phyloP scores from a whole-genome alignment of 2,797 vertebrate genomes.

The Pipistrellus pygmaeus region DNA sequence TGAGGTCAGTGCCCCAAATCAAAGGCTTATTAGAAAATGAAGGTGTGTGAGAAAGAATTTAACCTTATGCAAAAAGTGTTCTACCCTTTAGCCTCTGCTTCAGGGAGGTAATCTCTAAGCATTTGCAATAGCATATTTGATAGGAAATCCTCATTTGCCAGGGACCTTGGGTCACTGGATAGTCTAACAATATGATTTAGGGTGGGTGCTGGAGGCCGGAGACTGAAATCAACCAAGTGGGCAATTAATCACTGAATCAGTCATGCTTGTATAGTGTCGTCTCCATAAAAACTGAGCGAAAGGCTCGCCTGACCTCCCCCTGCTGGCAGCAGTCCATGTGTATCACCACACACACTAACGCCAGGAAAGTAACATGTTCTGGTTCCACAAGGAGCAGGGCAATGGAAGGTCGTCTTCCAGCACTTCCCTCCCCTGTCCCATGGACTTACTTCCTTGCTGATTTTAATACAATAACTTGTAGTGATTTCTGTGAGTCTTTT shows the following conservation, averaged over 20 bases:
- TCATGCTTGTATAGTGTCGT: background rate
- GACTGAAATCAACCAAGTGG: background rate
- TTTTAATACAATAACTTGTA: background rate
- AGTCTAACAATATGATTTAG: background rate
- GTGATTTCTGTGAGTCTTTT: background rate
- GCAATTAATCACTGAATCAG: background rate
- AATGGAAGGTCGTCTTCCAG: background rate
- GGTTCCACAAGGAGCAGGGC: background rate
- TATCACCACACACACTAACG: background rate
- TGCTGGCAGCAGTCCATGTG: accelerated
- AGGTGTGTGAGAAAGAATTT: background rate
- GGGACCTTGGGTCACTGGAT: background rate
- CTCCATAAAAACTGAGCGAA: background rate
- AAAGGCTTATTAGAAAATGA: slow-evolving; percentile 56
- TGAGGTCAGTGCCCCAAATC: slow-evolving; percentile 4
- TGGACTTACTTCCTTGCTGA: background rate
- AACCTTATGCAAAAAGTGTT: background rate
- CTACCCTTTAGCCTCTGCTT: slow-evolving; percentile 12
- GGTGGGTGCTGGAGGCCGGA: background rate
- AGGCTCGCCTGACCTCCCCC: background rate
- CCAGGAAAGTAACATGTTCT: background rate
- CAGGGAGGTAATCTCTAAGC: background rate
- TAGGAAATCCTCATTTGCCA: background rate
- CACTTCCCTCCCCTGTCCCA: background rate
- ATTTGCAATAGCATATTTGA: background rate